A percentile compares a stretch with the other conserved stretches of the same genome.
Evolutionary conservation across 2,113 vertebrate genomes (phyloP).

Genomic region (Solenodon paradoxus): DNA sequence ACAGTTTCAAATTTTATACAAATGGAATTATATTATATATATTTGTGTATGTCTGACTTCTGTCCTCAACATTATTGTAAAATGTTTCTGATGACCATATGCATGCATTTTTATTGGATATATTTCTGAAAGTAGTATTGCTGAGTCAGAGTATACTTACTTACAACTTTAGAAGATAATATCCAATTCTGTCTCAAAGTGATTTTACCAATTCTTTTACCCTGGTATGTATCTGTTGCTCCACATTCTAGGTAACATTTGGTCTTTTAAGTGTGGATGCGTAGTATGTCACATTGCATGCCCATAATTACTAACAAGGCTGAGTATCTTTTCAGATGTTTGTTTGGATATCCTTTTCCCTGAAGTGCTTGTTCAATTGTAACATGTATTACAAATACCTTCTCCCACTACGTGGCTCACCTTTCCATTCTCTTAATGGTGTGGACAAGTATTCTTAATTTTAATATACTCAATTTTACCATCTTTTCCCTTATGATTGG

Average conservation of each 20-base stretch:
- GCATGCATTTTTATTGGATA: not conserved
- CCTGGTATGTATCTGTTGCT: not conserved
- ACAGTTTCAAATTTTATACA: constrained; percentile 6
- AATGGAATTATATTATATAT: not conserved
- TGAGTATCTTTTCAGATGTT: not conserved
- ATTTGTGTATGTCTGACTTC: not conserved
- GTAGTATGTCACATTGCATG: not conserved
- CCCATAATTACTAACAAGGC: not conserved
- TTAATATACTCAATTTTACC: no score
- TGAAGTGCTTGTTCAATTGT: not conserved
- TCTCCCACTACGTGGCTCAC: no score
- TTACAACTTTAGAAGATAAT: not conserved
- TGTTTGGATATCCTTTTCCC: not conserved
- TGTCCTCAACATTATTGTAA: constrained; percentile 20
- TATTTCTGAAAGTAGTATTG: not conserved
- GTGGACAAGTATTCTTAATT: no score
- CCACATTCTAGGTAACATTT: not conserved
- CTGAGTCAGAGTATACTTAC: not conserved
- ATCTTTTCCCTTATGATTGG: not conserved
- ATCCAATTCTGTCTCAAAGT: not conserved
- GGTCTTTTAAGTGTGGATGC: not conserved
- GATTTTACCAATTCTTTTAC: not conserved
- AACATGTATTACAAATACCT: no score
- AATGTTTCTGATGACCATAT: not conserved
- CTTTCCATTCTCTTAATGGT: no score